Percentiles rank a stretch among this genome's conserved stretches.
Evolutionary conservation across 2,888 invertebrate species (phyloP).

Genomic region (Magallana nippona): DNA sequence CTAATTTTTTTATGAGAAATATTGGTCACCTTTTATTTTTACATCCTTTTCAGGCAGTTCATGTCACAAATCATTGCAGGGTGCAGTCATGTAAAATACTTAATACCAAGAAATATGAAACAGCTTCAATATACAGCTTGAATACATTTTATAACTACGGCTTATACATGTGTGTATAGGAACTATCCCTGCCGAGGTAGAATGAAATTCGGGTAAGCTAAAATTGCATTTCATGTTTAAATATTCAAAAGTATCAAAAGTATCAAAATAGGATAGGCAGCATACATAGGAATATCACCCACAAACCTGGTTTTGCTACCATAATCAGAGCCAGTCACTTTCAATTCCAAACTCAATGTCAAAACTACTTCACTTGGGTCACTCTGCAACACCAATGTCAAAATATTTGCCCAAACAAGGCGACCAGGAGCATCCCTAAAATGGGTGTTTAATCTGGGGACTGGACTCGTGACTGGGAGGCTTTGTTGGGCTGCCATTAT

Average conservation of each 20-base stretch:
- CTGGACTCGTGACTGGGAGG: not conserved
- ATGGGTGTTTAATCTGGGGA: not conserved
- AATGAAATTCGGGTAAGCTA: not conserved
- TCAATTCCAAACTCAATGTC: not conserved
- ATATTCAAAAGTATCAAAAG: too few relatives aligned
- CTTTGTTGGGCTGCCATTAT: slow-evolving; percentile 7
- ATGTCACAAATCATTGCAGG: too few relatives aligned
- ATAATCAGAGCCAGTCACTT: not conserved
- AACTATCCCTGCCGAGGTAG: too few relatives aligned
- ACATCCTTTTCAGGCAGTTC: too few relatives aligned
- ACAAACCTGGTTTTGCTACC: slow-evolving; percentile 21
- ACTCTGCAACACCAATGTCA: slow-evolving; percentile 23
- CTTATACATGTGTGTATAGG: too few relatives aligned
- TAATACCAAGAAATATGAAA: too few relatives aligned
- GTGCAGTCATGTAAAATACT: too few relatives aligned
- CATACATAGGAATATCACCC: not conserved
- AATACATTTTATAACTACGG: too few relatives aligned
- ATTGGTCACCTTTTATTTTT: too few relatives aligned
- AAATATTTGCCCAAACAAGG: slow-evolving; percentile 12
- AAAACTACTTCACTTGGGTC: slow-evolving; percentile 14
- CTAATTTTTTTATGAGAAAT: too few relatives aligned
- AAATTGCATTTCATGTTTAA: not conserved
- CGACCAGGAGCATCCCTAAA: slow-evolving; percentile 11
- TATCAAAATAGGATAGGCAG: not conserved
- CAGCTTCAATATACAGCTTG: too few relatives aligned